Percentiles rank a stretch among this genome's conserved stretches.
phyloP scores from a whole-genome alignment of 37 sponge, comb jelly and placozoan genomes.

The Amphimedon queenslandica region DNA sequence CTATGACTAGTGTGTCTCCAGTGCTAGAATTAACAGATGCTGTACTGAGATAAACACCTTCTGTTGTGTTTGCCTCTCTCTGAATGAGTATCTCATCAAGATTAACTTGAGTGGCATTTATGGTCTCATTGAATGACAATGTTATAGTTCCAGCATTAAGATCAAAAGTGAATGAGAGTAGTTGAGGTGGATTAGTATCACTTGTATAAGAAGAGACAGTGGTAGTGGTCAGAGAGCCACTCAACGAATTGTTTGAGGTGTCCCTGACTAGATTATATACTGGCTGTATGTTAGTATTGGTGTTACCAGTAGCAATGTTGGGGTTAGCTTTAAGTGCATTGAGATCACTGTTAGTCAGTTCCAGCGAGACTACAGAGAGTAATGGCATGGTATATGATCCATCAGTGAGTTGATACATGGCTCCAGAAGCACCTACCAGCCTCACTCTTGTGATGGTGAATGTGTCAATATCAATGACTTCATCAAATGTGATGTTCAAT shows the following conservation, averaged over 20 bases:
- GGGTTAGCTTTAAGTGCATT: conserved; percentile 58
- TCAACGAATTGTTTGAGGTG: conserved; percentile 41
- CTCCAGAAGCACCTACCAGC: conserved; percentile 37
- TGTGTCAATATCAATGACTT: conserved; percentile 57
- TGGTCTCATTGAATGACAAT: conserved; percentile 81
- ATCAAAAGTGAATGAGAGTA: conserved; percentile 59
- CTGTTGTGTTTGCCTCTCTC: conserved; percentile 23
- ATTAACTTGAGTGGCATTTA: conserved; percentile 45
- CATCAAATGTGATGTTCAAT: conserved; percentile 65
- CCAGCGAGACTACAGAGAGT: conserved; percentile 32
- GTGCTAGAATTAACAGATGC: conserved; percentile 32
- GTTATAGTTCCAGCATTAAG: conserved; percentile 44
- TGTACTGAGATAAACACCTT: conserved; percentile 33
- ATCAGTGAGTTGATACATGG: conserved; percentile 25
- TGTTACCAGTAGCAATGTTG: conserved; percentile 36
- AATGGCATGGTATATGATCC: conserved; percentile 18
- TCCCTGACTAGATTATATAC: conserved; percentile 60
- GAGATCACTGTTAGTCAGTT: conserved; percentile 47
- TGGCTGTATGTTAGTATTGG: conserved; percentile 50
- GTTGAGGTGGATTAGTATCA: conserved; percentile 53
- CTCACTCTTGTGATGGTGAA: conserved; percentile 58
- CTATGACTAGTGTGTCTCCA: conserved; percentile 32
- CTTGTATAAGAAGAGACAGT: conserved; percentile 21
- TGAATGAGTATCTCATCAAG: conserved; percentile 52
- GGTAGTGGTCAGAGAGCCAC: conserved; percentile 24